These are phyloP conservation scores for Pyrgus malvae DNA, from an alignment of 2,888 invertebrate species.

Conservation along the genomic window DNA sequence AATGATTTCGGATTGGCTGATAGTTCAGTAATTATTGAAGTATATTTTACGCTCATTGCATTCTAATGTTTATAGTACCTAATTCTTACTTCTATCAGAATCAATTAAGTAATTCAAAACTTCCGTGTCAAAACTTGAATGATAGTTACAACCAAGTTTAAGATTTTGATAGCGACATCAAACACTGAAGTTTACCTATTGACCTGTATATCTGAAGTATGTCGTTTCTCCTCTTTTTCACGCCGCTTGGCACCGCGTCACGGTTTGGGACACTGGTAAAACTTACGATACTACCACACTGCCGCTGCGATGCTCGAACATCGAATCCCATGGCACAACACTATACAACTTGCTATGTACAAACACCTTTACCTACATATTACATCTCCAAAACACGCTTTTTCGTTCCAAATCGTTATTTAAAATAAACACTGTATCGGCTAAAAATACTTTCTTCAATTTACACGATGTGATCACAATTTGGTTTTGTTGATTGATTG, in stretches of 20 bases:
- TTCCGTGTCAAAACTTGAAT: too few relatives aligned
- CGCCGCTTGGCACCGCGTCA: slow-evolving; percentile 80
- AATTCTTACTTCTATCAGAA: too few relatives aligned
- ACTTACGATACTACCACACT: slow-evolving; percentile 59
- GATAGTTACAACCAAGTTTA: too few relatives aligned
- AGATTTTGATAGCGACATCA: slow-evolving; percentile 23
- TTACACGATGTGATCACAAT: background rate
- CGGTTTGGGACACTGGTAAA: slow-evolving; percentile 80
- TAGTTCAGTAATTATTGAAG: too few relatives aligned
- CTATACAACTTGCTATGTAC: background rate
- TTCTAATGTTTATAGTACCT: too few relatives aligned
- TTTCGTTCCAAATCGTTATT: too few relatives aligned
- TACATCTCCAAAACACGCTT: background rate
- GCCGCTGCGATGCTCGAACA: slow-evolving; percentile 43
- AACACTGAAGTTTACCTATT: slow-evolving; percentile 44
- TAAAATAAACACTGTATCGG: too few relatives aligned
- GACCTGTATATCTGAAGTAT: slow-evolving; percentile 72
- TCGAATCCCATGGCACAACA: slow-evolving; percentile 32
- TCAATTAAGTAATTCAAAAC: too few relatives aligned
- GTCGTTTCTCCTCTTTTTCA: slow-evolving; percentile 80
- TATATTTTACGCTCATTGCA: too few relatives aligned
- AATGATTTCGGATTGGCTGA: too few relatives aligned
- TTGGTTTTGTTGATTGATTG: too few relatives aligned
- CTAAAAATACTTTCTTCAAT: too few relatives aligned
- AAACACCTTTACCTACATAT: background rate